Evolutionary conservation across 2,888 invertebrate species (phyloP).

Genomic region (Lithosia quadra): DNA sequence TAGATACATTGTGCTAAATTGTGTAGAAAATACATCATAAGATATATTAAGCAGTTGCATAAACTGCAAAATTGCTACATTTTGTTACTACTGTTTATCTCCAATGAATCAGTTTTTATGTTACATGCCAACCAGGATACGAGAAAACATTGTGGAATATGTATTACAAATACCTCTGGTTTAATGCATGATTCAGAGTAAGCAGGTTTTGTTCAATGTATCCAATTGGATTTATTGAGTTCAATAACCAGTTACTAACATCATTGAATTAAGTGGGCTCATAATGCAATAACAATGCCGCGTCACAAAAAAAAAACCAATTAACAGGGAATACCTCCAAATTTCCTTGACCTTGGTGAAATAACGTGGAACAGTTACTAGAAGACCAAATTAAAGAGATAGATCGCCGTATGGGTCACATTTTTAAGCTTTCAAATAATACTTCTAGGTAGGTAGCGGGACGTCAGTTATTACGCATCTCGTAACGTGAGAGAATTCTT

Average conservation of each 20-base stretch:
- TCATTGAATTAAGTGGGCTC: slow-evolving; percentile 18
- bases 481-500: slow-evolving; percentile 62
- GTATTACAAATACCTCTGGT: not conserved
- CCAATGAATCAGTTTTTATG: not conserved
- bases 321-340: slow-evolving; percentile 29
- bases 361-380: slow-evolving; percentile 18
- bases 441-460: slow-evolving; percentile 10
- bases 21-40: not conserved
- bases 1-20: no score
- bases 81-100: not conserved
- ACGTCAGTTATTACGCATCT: slow-evolving; percentile 56
- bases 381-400: not conserved
- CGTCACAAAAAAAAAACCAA: slow-evolving; percentile 40
- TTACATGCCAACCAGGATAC: not conserved
- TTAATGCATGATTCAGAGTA: not conserved
- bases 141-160: not conserved
- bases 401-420: not conserved
- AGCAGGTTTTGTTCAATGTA: slow-evolving; percentile 3
- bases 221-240: slow-evolving; percentile 21
- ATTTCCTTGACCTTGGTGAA: slow-evolving; percentile 44
- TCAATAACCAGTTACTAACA: slow-evolving; percentile 15
- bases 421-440: not conserved
- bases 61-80: not conserved
- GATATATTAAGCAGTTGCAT: no score
- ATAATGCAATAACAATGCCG: slow-evolving; percentile 25